Base-by-base conservation (phyloP, 1,140 invertebrate genomes). In the Melipona quadrifasciata region DNA sequence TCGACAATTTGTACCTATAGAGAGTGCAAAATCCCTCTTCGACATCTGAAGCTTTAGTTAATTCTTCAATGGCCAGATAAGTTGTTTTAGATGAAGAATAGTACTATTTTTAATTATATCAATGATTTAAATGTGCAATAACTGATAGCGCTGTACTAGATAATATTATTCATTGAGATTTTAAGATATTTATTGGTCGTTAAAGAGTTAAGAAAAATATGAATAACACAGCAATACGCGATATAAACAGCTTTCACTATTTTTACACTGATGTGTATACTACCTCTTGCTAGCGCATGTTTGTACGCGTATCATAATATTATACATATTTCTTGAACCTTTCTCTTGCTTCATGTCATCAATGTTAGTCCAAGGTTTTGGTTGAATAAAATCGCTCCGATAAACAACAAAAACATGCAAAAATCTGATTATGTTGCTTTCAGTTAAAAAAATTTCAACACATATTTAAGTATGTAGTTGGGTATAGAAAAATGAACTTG, bases 221-320 rank as follows among this genome's bases (percentile, higher is more conserved):
- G 19, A 55, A 72, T 80, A 72, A 84, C 68, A 80, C 57, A 4
- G 27, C 34, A 79, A 71, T 64, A 57, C 19, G 19, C 24, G 24
- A 34, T 27, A 47, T 61, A 78, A 68, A 67, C 57, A 57, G 73
- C 82, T 87, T 85, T 47, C 68, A 85, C 75, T 89, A 71, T 85
- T 87, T 79, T 87, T 89, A 87, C 55, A 77, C 21, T n/a, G 55
- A 81, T 64, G 65, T 86, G 31, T 71, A 82, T 16, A 70, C 71
- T 82, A 89, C 21, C 86, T 85, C 76, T 89, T 89, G 80, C 71
- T 86, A 80, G 39, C 31, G 61, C 71, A 80, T 55, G 72, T 82
- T 67, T 79, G 55, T 58, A 39, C 58, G 75, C 31, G 70, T 58
- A 3, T 64, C 31, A 39, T 78, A 47, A 47, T 47, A 8, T 47